phyloP scores from a whole-genome alignment of 1,140 invertebrate species.

The Anoplophora glabripennis region DNA sequence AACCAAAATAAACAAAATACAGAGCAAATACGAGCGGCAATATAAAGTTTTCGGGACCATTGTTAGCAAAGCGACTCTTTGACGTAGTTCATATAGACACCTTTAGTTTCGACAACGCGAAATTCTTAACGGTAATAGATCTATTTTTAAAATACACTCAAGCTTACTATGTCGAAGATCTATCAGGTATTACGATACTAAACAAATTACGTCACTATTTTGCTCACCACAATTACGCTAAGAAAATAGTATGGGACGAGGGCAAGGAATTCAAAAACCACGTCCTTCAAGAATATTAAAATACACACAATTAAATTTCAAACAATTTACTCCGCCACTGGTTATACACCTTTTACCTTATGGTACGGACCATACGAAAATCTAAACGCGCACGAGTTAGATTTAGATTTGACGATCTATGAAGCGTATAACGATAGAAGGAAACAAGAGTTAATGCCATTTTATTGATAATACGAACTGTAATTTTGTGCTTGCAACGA shows the following conservation, averaged over 20 bases:
- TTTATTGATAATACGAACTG: no score
- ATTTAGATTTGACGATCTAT: neutral
- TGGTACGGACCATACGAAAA: no score
- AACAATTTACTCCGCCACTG: constrained; percentile 1
- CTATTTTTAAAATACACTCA: constrained; percentile 20
- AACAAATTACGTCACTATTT: neutral
- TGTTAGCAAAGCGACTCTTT: no score
- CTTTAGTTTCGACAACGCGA: constrained; percentile 28
- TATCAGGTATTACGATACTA: neutral
- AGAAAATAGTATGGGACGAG: neutral
- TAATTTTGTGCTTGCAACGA: no score
- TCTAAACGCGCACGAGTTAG: neutral
- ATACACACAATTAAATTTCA: no score
- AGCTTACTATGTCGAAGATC: neutral
- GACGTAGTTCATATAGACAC: constrained; percentile 31
- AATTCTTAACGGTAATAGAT: constrained; percentile 37
- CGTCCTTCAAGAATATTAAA: no score
- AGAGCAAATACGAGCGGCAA: constrained; percentile 25
- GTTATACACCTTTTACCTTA: neutral
- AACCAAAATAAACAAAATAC: constrained; percentile 8
- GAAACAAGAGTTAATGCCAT: neutral
- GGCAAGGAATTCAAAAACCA: neutral
- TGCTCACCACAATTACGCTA: neutral
- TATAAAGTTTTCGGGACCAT: no score
- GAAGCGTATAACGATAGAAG: neutral